A percentile compares a stretch with the other conserved stretches of the same genome.
phyloP scores from a whole-genome alignment of 1,140 invertebrate species.

The Chionoecetes opilio region DNA sequence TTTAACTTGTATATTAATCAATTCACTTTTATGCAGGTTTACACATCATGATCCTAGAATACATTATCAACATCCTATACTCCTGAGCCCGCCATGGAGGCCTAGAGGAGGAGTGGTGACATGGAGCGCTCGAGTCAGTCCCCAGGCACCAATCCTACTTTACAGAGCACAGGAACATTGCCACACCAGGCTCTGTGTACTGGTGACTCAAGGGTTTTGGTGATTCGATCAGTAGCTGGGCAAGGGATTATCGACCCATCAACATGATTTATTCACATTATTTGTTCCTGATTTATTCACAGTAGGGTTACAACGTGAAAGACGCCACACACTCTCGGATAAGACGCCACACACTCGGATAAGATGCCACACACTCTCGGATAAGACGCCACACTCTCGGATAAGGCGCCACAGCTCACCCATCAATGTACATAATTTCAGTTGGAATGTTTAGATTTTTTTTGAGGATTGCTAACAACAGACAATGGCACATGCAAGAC shows the following conservation, averaged over 20 bases:
- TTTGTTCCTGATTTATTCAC: constrained; percentile 44
- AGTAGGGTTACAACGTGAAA: constrained; percentile 61
- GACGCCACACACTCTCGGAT: no score
- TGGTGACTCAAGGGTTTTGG: background rate
- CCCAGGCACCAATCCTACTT: background rate
- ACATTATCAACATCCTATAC: constrained; percentile 59
- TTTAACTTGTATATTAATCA: constrained; percentile 33
- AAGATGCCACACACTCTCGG: no score
- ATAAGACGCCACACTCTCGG: background rate
- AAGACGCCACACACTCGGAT: background rate
- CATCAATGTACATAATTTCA: constrained; percentile 43
- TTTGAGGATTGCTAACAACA: constrained; percentile 32
- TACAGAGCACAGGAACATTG: background rate
- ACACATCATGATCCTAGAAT: constrained; percentile 66
- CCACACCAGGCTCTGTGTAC: background rate
- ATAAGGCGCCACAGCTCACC: background rate
- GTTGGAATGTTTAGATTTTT: constrained; percentile 67
- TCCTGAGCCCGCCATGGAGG: constrained; percentile 45
- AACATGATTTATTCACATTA: constrained; percentile 44
- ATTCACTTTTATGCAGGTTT: no score
- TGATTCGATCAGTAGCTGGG: constrained; percentile 14
- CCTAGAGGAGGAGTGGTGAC: constrained; percentile 11
- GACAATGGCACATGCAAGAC: constrained; percentile 66
- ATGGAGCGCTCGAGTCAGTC: background rate
- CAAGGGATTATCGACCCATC: background rate